Conservation (phyloP, 1,140 invertebrate species). For the Drosophila novamexicana region DNA sequence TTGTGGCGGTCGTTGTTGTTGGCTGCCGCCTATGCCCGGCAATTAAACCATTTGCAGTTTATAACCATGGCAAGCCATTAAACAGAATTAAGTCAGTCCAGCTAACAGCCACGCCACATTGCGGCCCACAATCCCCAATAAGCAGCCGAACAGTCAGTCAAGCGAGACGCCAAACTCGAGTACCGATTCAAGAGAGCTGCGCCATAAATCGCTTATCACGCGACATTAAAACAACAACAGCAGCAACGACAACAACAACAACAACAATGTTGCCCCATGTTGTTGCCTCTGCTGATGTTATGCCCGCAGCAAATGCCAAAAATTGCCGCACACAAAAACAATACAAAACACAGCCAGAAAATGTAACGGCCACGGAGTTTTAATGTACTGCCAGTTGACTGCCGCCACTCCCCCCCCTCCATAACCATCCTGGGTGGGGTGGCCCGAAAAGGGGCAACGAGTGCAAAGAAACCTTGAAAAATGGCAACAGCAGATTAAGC, state of each 20-base stretch:
- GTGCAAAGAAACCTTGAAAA: conserved; percentile 53
- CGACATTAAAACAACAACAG: conserved; percentile 80
- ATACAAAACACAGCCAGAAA: conserved; percentile 54
- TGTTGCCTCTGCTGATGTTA: conserved; percentile 42
- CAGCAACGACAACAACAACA: conserved; percentile 25
- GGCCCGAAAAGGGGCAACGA: background rate
- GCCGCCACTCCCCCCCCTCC: background rate
- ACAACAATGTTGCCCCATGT: background rate
- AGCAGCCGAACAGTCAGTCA: conserved; percentile 51
- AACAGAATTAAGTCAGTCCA: conserved; percentile 78
- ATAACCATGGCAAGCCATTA: conserved; percentile 78
- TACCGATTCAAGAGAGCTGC: conserved; percentile 74
- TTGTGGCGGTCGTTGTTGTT: conserved; percentile 20
- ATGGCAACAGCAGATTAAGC: conserved; percentile 81
- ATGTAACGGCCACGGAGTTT: conserved; percentile 75
- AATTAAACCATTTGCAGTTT: conserved; percentile 81
- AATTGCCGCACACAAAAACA: conserved; percentile 81
- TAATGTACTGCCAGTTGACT: conserved; percentile 66
- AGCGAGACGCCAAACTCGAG: conserved; percentile 74
- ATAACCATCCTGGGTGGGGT: background rate
- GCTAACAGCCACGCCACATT: conserved; percentile 9
- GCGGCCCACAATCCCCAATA: conserved; percentile 12
- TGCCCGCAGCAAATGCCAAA: conserved; percentile 79
- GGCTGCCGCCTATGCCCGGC: conserved; percentile 48
- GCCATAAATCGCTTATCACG: conserved; percentile 82